phyloP scores from a whole-genome alignment of 2,797 vertebrate genomes.

The Pseudomugil tenellus region DNA sequence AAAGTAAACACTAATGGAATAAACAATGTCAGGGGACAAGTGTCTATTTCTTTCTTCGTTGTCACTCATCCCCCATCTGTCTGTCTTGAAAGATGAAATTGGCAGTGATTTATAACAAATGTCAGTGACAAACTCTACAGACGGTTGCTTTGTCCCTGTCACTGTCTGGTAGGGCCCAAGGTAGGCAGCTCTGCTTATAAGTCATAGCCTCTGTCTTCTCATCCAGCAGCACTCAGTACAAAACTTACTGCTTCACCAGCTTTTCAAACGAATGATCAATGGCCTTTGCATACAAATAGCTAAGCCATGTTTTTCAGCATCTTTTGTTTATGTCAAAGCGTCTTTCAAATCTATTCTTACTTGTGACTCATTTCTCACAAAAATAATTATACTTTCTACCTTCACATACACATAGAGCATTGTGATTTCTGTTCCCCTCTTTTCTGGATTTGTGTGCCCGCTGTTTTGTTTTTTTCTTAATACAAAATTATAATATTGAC shows the following conservation, averaged over 20 bases:
- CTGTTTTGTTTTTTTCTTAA: not conserved
- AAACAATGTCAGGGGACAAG: constrained; percentile 79
- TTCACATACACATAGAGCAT: not conserved
- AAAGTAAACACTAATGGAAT: constrained; percentile 82
- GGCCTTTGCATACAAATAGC: constrained; percentile 1
- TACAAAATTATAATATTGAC: too few relatives aligned
- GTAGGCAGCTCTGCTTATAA: constrained; percentile 92
- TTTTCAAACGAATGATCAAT: constrained; percentile 30
- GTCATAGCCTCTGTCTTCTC: constrained; percentile 81
- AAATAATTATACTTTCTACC: not conserved
- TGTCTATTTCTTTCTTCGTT: constrained; percentile 55
- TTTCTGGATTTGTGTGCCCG: not conserved
- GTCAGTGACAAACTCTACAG: constrained; percentile 84
- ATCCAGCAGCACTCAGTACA: constrained; percentile 62
- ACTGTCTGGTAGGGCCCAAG: constrained; percentile 84
- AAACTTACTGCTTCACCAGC: constrained; percentile 56
- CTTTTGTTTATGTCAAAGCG: not conserved
- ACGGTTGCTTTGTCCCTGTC: constrained; percentile 89
- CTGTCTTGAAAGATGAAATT: constrained; percentile 87
- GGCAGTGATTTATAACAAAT: constrained; percentile 95
- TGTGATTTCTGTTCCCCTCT: not conserved
- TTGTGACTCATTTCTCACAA: not conserved
- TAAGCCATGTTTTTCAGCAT: not conserved
- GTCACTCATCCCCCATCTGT: constrained; percentile 38
- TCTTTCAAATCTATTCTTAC: not conserved